Conservation (phyloP, 2,797 vertebrate genomes). For the Pipistrellus kuhlii region DNA sequence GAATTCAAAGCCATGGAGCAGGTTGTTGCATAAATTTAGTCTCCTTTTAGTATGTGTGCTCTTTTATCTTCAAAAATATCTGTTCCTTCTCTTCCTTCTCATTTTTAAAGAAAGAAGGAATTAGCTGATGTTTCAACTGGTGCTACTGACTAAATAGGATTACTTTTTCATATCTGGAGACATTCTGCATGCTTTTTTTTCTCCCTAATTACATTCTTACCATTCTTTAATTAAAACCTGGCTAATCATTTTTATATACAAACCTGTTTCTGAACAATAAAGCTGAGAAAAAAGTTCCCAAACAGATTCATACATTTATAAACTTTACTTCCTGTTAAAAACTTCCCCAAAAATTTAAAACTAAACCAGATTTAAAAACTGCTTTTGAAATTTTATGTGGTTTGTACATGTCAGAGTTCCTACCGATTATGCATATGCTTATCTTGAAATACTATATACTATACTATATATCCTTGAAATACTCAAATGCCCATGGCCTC, state of each 20-base stretch:
- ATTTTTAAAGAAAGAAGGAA: conserved; percentile 60
- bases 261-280: conserved; percentile 46
- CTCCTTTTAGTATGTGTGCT: conserved; percentile 34
- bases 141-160: conserved; percentile 54
- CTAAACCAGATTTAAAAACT: not conserved
- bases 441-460: not conserved
- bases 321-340: conserved; percentile 49
- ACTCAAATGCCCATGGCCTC: not conserved
- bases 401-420: not conserved
- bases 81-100: conserved; percentile 56
- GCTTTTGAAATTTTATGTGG: not conserved
- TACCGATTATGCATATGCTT: not conserved
- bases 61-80: conserved; percentile 44
- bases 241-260: conserved; percentile 16
- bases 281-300: not conserved
- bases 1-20: not conserved
- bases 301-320: conserved; percentile 55
- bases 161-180: conserved; percentile 43
- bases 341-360: conserved; percentile 18
- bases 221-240: conserved; percentile 37
- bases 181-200: not conserved
- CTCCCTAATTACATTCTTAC: conserved; percentile 47
- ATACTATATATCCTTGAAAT: conserved; percentile 14
- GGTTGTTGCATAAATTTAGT: conserved; percentile 44
- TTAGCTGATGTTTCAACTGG: conserved; percentile 14